Evolutionary conservation across 2,113 vertebrate species (phyloP).

Genomic region (Uria lomvia): DNA sequence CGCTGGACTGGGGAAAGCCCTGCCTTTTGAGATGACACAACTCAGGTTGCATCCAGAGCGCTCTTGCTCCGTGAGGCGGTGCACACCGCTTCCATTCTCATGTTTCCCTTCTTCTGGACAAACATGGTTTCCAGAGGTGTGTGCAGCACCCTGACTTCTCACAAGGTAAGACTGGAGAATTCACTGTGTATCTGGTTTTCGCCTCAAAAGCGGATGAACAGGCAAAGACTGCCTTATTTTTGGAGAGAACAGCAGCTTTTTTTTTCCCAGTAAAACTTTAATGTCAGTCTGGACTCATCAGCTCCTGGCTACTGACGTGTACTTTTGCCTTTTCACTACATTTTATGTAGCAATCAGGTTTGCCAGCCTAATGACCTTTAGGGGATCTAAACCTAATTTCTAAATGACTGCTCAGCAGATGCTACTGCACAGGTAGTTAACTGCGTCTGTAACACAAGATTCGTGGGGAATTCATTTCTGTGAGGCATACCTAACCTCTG

Average conservation of each 20-base stretch:
- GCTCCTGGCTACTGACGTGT: background rate
- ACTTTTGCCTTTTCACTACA: background rate
- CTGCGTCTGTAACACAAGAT: background rate
- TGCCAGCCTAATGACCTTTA: background rate
- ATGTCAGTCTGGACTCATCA: background rate
- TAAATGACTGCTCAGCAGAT: background rate
- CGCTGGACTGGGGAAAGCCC: background rate
- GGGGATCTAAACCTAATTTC: background rate
- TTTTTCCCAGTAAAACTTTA: background rate
- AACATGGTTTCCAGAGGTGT: background rate
- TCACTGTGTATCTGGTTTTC: background rate
- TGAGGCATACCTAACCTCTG: background rate
- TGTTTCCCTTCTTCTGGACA: background rate
- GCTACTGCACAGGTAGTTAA: background rate
- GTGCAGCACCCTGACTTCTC: background rate
- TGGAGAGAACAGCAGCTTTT: background rate
- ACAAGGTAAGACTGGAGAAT: background rate
- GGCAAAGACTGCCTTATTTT: background rate
- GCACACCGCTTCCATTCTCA: background rate
- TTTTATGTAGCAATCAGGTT: background rate
- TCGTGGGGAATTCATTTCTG: background rate
- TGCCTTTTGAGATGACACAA: background rate
- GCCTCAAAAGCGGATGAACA: background rate
- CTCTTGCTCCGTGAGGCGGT: fast-evolving
- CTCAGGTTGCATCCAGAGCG: fast-evolving